Conservation (phyloP, 2,888 invertebrate species). For the Volucella zonaria region DNA sequence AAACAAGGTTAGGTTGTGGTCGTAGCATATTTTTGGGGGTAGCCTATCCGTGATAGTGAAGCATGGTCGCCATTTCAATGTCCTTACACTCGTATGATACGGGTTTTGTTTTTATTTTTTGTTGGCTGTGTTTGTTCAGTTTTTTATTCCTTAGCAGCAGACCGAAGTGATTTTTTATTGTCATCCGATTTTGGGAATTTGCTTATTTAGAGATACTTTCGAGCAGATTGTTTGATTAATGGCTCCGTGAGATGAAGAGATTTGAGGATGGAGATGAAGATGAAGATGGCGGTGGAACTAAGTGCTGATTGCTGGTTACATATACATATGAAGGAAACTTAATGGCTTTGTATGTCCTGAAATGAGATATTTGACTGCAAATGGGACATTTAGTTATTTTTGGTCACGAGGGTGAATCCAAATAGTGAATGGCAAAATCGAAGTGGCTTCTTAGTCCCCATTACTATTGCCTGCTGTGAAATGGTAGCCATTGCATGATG, state of each 20-base stretch:
- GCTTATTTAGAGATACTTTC: constrained; percentile 74
- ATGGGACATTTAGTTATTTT: constrained; percentile 44
- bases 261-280: constrained; percentile 42
- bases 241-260: constrained; percentile 60
- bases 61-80: constrained; percentile 61
- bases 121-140: constrained; percentile 57
- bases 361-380: constrained; percentile 71
- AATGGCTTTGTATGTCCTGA: constrained; percentile 65
- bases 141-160: constrained; percentile 61
- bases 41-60: constrained; percentile 2
- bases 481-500: constrained; percentile 56
- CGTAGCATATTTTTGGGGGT: constrained; percentile 44
- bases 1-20: constrained; percentile 58
- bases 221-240: constrained; percentile 74
- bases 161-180: constrained; percentile 73
- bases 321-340: constrained; percentile 56
- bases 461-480: constrained; percentile 8
- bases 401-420: constrained; percentile 35
- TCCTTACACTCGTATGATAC: constrained; percentile 21
- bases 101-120: constrained; percentile 22
- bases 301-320: constrained; percentile 60
- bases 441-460: constrained; percentile 17
- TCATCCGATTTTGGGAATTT: constrained; percentile 72
- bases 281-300: constrained; percentile 52
- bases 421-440: background rate